Evolutionary conservation across 2,888 invertebrate species (phyloP).

Genomic region (Archaeoteleia sp.): DNA sequence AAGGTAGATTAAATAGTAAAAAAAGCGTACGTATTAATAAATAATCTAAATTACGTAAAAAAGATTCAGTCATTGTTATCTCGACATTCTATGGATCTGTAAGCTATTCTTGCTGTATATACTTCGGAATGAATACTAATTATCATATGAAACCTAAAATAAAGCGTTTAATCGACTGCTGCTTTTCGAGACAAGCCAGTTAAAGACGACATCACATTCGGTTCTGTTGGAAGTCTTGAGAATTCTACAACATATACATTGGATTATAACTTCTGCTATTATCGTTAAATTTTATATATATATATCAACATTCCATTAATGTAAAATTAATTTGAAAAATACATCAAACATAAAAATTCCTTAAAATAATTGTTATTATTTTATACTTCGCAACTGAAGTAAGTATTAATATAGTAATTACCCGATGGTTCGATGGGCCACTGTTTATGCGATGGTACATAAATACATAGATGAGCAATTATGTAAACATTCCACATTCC

Average conservation of each 20-base stretch:
- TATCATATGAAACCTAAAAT: conserved; percentile 8
- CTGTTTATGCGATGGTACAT: conserved; percentile 96
- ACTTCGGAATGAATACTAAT: conserved; percentile 28
- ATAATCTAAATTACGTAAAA: conserved; percentile 25
- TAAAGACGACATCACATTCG: conserved; percentile 91
- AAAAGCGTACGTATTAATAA: no score
- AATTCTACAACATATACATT: conserved; percentile 78
- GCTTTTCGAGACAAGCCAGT: conserved; percentile 91
- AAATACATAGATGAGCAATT: conserved; percentile 93
- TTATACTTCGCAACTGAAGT: neutral
- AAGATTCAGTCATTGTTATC: conserved; percentile 34
- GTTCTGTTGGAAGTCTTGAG: conserved; percentile 86
- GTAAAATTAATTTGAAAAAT: conserved; percentile 4
- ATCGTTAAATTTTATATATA: no score
- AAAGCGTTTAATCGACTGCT: conserved; percentile 82
- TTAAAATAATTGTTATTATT: neutral
- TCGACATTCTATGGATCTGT: conserved; percentile 21
- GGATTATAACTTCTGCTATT: neutral
- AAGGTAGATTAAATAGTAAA: conserved; percentile 14
- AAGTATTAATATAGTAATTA: conserved; percentile 51
- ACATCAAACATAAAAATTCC: neutral
- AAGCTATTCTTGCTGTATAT: conserved; percentile 21
- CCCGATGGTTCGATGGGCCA: conserved; percentile 85
- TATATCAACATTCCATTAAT: neutral
- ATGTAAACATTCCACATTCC: conserved; percentile 99